Evolutionary conservation across 2,113 vertebrate species (phyloP).

Genomic region (Ploceus nigricollis): DNA sequence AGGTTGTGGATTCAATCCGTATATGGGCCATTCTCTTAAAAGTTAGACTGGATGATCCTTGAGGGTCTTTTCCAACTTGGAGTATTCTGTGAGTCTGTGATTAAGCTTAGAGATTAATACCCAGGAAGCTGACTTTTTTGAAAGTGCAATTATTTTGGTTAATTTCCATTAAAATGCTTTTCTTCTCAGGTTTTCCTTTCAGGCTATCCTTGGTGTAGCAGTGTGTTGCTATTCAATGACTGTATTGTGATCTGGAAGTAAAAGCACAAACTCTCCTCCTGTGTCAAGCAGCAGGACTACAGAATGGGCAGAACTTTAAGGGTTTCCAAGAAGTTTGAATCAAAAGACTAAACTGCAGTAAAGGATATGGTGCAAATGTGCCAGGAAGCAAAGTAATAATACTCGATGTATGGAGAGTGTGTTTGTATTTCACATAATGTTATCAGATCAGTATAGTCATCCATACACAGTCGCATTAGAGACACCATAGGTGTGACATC

Average conservation of each 20-base stretch:
- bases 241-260: not conserved
- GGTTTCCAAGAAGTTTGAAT: not conserved
- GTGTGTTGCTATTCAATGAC: not conserved
- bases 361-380: not conserved
- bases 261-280: not conserved
- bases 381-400: not conserved
- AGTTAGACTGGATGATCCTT: not conserved
- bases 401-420: not conserved
- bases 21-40: too few species aligned
- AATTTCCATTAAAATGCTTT: not conserved
- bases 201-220: not conserved
- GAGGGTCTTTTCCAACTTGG: not conserved
- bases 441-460: not conserved
- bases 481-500: not conserved
- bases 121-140: not conserved
- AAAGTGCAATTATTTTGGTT: not conserved
- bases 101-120: not conserved
- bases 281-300: not conserved
- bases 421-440: not conserved
- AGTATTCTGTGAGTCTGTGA: not conserved
- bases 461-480: not conserved
- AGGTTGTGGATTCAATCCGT: accelerated
- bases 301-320: not conserved
- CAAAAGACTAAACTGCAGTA: not conserved
- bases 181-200: not conserved